Evolutionary conservation across 2,888 invertebrate species (phyloP).

Genomic region (Lottia gigantea): DNA sequence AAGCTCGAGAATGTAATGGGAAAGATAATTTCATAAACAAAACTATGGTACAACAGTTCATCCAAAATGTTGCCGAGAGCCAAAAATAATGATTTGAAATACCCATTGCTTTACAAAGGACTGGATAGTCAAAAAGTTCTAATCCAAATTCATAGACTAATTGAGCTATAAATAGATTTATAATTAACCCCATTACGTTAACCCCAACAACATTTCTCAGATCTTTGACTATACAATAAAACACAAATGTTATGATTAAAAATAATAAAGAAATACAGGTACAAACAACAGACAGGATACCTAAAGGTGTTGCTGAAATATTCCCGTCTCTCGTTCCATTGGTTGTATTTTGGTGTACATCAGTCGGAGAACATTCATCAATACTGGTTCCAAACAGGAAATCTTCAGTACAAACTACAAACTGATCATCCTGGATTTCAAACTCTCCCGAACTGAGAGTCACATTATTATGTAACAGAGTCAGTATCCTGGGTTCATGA

Average conservation of each 20-base stretch:
- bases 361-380: not conserved
- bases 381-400: not conserved
- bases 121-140: not conserved
- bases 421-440: not conserved
- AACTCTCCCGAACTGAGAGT: not conserved
- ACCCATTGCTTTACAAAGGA: not conserved
- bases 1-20: not conserved
- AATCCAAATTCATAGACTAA: not conserved
- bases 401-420: not conserved
- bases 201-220: not conserved
- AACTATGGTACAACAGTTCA: not conserved
- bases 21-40: not conserved
- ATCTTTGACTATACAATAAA: not conserved
- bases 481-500: not conserved
- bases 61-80: conserved; percentile 1
- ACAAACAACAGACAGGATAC: not conserved
- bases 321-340: no score
- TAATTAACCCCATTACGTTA: not conserved
- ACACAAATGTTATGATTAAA: not conserved
- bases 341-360: no score
- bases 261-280: conserved; percentile 4
- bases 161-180: conserved; percentile 1
- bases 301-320: not conserved
- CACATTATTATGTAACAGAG: not conserved
- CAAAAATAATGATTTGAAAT: not conserved